Conservation (phyloP, 2,113 vertebrate genomes). For the Axis porcinus region DNA sequence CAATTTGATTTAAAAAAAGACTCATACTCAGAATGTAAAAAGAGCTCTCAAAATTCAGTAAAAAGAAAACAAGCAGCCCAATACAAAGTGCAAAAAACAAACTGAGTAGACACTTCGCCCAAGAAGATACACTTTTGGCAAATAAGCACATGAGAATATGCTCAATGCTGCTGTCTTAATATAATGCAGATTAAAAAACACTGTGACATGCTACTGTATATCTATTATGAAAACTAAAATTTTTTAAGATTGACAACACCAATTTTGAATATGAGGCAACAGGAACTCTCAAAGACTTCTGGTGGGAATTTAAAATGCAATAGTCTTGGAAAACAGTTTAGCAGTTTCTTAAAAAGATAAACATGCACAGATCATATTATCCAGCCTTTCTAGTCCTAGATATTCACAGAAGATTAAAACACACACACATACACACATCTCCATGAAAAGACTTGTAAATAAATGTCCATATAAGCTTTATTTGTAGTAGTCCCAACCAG, state of each 20-base stretch:
- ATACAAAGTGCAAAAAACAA: background rate
- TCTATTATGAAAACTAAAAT: background rate
- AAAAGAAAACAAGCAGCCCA: background rate
- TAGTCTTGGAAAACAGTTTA: background rate
- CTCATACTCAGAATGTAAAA: background rate
- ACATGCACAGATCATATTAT: background rate
- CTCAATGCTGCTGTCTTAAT: background rate
- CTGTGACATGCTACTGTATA: background rate
- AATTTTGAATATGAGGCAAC: background rate
- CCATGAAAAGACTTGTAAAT: background rate
- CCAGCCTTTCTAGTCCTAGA: background rate
- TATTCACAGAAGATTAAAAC: background rate
- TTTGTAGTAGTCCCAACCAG: background rate
- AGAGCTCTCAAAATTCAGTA: background rate
- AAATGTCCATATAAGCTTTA: background rate
- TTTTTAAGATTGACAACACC: background rate
- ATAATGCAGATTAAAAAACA: background rate
- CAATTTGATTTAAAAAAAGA: background rate
- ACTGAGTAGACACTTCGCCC: background rate
- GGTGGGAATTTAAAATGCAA: background rate
- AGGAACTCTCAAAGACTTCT: background rate
- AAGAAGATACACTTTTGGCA: background rate
- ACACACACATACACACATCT: background rate
- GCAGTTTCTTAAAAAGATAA: background rate
- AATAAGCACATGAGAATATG: background rate